phyloP scores from a whole-genome alignment of 2,888 invertebrate species.

The Colostygia pectinataria region DNA sequence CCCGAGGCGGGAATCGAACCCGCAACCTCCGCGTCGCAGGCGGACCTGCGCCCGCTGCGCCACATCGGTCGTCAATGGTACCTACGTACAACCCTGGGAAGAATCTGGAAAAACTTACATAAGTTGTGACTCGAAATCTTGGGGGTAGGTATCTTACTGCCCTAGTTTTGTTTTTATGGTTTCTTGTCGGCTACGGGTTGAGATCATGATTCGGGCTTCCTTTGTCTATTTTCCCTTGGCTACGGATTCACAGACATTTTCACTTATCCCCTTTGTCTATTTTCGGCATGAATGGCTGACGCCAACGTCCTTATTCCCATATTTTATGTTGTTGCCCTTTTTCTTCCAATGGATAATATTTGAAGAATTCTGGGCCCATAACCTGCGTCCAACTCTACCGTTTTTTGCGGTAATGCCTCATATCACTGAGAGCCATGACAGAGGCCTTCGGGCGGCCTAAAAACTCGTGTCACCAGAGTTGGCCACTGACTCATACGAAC shows the following conservation, averaged over 20 bases:
- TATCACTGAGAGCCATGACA: too few relatives aligned
- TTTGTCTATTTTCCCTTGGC: not conserved
- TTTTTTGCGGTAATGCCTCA: too few relatives aligned
- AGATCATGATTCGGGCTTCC: not conserved
- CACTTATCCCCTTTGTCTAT: constrained; percentile 5
- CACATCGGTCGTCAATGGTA: too few relatives aligned
- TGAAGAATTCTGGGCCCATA: too few relatives aligned
- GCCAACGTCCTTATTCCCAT: not conserved
- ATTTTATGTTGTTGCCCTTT: not conserved
- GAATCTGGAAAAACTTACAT: not conserved
- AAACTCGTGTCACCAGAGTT: too few relatives aligned
- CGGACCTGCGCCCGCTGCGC: too few relatives aligned
- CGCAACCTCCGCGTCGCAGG: too few relatives aligned
- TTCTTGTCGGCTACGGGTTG: not conserved
- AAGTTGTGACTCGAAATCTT: not conserved
- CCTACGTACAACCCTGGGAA: too few relatives aligned
- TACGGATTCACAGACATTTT: not conserved
- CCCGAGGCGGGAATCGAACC: too few relatives aligned
- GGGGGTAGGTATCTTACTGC: not conserved
- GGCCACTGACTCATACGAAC: too few relatives aligned
- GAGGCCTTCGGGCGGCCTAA: too few relatives aligned
- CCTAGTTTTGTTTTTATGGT: constrained; percentile 7
- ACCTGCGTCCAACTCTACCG: too few relatives aligned
- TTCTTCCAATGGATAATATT: not conserved
- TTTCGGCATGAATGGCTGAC: not conserved